Conservation (phyloP, 2,797 vertebrate species). For the Xiphophorus birchmanni region DNA sequence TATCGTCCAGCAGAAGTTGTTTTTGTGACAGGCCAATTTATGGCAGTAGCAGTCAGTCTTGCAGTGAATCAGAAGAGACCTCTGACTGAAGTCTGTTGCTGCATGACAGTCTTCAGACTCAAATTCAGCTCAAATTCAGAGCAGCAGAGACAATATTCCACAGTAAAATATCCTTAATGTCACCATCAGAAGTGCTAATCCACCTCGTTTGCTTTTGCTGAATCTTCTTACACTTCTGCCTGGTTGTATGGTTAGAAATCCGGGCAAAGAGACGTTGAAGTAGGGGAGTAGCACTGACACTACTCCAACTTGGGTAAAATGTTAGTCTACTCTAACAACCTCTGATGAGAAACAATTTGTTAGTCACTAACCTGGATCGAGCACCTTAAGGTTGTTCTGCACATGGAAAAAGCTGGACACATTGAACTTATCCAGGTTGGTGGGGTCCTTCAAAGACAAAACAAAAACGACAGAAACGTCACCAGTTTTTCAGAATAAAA, state of each 20-base stretch:
- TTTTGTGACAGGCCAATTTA: too few relatives aligned
- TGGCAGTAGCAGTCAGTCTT: not conserved
- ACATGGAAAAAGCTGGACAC: constrained; percentile 95
- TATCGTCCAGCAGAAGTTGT: too few relatives aligned
- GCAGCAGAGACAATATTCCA: not conserved
- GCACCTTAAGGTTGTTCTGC: constrained; percentile 92
- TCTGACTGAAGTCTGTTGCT: not conserved
- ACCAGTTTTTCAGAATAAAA: not conserved
- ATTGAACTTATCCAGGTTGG: constrained; percentile 97
- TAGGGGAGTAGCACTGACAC: not conserved
- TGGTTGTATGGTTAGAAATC: not conserved
- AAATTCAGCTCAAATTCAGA: not conserved
- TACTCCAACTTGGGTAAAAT: not conserved
- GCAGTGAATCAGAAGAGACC: not conserved
- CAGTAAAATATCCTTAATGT: not conserved
- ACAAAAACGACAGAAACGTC: not conserved
- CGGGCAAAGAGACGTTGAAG: not conserved
- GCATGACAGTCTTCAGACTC: not conserved
- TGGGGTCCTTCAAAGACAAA: constrained; percentile 86
- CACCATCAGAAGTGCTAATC: not conserved
- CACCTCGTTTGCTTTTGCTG: not conserved
- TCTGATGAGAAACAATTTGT: not conserved
- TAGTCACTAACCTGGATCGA: constrained; percentile 86
- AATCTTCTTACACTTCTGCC: not conserved
- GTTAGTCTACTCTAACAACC: not conserved